Evolutionary conservation across 2,888 invertebrate species (phyloP).

Genomic region (Melanostoma scalare): DNA sequence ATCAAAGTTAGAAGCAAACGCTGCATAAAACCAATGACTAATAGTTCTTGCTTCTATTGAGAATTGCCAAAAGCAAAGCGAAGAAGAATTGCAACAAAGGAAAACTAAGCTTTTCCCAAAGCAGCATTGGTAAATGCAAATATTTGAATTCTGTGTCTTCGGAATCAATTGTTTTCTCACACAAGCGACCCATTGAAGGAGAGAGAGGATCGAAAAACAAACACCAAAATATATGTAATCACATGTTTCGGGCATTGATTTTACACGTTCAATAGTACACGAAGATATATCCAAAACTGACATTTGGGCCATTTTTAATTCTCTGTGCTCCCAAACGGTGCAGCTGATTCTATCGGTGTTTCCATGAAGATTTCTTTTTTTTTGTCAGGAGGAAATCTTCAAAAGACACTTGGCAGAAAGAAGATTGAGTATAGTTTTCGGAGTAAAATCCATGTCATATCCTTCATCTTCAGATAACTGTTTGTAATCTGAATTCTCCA

Average conservation of each 20-base stretch:
- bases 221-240: conserved; percentile 90
- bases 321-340: conserved; percentile 95
- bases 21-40: conserved; percentile 87
- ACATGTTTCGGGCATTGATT: conserved; percentile 89
- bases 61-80: conserved; percentile 84
- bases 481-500: conserved; percentile 86
- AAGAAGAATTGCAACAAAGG: conserved; percentile 81
- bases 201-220: conserved; percentile 85
- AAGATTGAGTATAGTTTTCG: conserved; percentile 89
- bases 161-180: conserved; percentile 80
- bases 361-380: conserved; percentile 88
- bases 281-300: conserved; percentile 97
- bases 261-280: conserved; percentile 95
- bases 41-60: conserved; percentile 87
- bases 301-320: conserved; percentile 95
- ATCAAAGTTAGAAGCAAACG: conserved; percentile 89
- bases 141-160: conserved; percentile 80
- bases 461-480: conserved; percentile 83
- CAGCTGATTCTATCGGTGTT: conserved; percentile 94
- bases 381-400: too few relatives aligned
- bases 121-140: conserved; percentile 80
- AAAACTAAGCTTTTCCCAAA: conserved; percentile 81
- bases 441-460: conserved; percentile 86
- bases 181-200: conserved; percentile 83
- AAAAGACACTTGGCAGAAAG: too few relatives aligned